Evolutionary conservation across 2,888 invertebrate genomes (phyloP).

Genomic region (Xanthia togata): DNA sequence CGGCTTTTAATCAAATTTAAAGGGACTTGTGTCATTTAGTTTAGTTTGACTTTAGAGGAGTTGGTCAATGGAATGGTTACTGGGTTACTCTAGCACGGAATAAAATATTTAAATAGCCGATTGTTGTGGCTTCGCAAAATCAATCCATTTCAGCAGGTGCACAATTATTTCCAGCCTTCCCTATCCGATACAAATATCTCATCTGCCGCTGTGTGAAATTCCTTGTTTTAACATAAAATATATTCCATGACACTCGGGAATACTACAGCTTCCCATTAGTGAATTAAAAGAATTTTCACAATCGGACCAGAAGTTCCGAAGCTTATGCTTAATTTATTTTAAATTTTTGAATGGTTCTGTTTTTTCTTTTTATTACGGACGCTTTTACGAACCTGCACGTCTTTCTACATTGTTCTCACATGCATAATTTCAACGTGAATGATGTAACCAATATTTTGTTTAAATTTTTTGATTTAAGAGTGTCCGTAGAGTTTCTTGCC

Average conservation of each 20-base stretch:
- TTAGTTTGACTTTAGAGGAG: not conserved
- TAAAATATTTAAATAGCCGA: not conserved
- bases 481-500: too few relatives aligned
- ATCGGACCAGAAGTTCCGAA: too few relatives aligned
- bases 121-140: not conserved
- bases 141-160: not conserved
- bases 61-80: not conserved
- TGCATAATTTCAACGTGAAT: too few relatives aligned
- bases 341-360: too few relatives aligned
- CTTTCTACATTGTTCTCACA: too few relatives aligned
- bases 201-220: not conserved
- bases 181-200: not conserved
- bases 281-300: not conserved
- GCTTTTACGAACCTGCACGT: too few relatives aligned
- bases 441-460: too few relatives aligned
- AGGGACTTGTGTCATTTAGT: slow-evolving; percentile 13
- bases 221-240: too few relatives aligned
- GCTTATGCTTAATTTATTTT: too few relatives aligned
- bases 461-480: too few relatives aligned
- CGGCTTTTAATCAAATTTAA: slow-evolving; percentile 29
- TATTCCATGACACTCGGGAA: not conserved
- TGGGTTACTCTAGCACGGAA: not conserved
- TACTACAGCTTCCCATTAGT: not conserved
- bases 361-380: too few relatives aligned
- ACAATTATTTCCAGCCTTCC: not conserved